These are phyloP conservation scores for Ashinkailepas kermadecensis DNA, from an alignment of 2,888 invertebrate species.

Conservation along the genomic window DNA sequence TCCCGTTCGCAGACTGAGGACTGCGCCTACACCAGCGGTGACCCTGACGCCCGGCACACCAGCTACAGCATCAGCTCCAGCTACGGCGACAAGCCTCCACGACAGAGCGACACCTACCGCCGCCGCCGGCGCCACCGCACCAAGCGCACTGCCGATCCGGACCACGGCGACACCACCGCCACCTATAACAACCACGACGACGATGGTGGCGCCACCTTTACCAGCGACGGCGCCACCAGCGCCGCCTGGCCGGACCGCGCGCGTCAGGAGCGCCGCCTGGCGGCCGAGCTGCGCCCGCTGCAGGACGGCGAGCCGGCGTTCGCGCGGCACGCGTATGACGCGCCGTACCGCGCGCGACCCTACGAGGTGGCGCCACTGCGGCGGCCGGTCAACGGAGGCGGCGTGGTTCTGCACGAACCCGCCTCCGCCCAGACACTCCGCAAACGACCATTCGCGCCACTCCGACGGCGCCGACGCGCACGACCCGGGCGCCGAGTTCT, in stretches of 20 bases:
- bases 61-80: background rate
- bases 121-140: background rate
- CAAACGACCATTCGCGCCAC: too few relatives aligned
- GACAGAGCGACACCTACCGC: background rate
- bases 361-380: too few relatives aligned
- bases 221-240: background rate
- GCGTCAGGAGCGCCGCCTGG: background rate
- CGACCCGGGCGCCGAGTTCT: too few relatives aligned
- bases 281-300: background rate
- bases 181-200: background rate
- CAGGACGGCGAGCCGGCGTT: background rate
- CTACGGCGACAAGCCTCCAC: background rate
- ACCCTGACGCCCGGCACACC: background rate
- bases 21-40: background rate
- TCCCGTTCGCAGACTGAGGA: background rate
- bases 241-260: background rate
- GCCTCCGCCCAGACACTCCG: too few relatives aligned
- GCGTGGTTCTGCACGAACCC: too few relatives aligned
- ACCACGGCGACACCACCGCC: background rate
- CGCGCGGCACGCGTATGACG: background rate
- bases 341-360: background rate
- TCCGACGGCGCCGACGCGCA: too few relatives aligned
- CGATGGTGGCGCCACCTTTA: background rate
- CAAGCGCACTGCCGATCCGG: background rate
- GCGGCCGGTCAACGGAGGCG: too few relatives aligned